Conservation (phyloP, 1,140 invertebrate genomes). For the Nixonia krombeini region DNA sequence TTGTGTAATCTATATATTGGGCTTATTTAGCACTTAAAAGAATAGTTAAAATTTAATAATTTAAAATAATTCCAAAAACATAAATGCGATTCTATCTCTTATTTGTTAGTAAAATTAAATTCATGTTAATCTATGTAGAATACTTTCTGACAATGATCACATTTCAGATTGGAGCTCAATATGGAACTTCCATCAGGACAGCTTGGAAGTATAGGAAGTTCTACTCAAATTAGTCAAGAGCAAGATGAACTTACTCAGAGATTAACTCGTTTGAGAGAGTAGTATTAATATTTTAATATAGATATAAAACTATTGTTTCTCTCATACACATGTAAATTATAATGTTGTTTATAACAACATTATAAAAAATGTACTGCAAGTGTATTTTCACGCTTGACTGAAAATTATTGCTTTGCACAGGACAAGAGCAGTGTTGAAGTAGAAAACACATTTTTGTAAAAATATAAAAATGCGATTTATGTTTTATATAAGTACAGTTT, state of each 20-base stretch:
- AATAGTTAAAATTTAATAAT: no score
- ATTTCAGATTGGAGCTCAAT: constrained; percentile 93
- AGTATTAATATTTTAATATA: constrained; percentile 26
- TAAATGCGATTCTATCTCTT: constrained; percentile 10
- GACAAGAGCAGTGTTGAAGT: no score
- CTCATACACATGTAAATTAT: constrained; percentile 11
- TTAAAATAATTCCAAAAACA: no score
- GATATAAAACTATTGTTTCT: constrained; percentile 2
- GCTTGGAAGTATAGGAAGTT: constrained; percentile 79
- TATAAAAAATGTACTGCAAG: background rate
- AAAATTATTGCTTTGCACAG: no score
- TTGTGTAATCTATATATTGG: no score
- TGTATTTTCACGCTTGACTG: no score
- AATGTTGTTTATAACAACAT: constrained; percentile 20
- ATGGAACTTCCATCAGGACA: constrained; percentile 94
- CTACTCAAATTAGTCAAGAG: constrained; percentile 84
- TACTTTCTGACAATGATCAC: no score
- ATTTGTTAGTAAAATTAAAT: background rate
- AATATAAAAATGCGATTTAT: no score
- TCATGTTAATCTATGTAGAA: constrained; percentile 19
- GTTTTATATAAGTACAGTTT: no score
- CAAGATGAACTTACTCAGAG: constrained; percentile 97
- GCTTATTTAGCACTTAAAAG: no score
- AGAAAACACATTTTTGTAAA: no score
- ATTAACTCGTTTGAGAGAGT: constrained; percentile 87